Evolutionary conservation across 2,888 invertebrate species (phyloP), one percentile per base, ranked within the genome.

Genomic region (Pollenia amentaria): DNA sequence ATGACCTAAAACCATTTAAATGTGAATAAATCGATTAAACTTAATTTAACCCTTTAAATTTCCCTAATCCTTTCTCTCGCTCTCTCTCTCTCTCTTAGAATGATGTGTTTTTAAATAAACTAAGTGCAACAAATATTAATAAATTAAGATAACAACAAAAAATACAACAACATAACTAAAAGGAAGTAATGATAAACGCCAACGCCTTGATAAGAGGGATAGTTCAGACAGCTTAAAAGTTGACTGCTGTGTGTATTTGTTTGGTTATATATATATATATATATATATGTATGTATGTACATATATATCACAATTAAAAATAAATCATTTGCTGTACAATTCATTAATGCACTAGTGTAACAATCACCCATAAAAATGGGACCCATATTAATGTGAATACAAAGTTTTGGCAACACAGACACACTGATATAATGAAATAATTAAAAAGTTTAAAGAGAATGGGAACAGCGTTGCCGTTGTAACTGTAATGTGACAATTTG

Each of bases 1-100:
- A 77, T 85, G 87, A 87, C 85, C 87, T 79, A 87, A 83, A 87
- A 84, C 80, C 76, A 84, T 87, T 87, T 84, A 83, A 80, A 72
- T 80, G 72, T 77, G 84, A 87, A 86, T 82, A 83, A 79, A 76
- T 83, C 72, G 77, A 83, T 77, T 84, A 67, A 84, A 78, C 48
- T 55, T 65, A 67, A 51, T 60, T 18, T 16, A 57, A 57, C 53
- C 73, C 65, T 51, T 48, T n/a, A 48, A 9, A 46, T 38, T 46
- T 29, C 12, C 29, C 12, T 38, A 14, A 16, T 53, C 53, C 38
- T 16, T 18, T 60, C 38, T 48, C n/a, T 55, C 46, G 4, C 18
- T 72, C 44, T 21, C 40, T 11, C 40, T 3, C 9, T 12, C 29
- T 29, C 29, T 29, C 29, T 29, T 29, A 0, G 6, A 29, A 29